Percentiles rank a stretch among this genome's conserved stretches.
phyloP scores from a whole-genome alignment of 2,113 vertebrate genomes.

The Aspiorhynchus laticeps region DNA sequence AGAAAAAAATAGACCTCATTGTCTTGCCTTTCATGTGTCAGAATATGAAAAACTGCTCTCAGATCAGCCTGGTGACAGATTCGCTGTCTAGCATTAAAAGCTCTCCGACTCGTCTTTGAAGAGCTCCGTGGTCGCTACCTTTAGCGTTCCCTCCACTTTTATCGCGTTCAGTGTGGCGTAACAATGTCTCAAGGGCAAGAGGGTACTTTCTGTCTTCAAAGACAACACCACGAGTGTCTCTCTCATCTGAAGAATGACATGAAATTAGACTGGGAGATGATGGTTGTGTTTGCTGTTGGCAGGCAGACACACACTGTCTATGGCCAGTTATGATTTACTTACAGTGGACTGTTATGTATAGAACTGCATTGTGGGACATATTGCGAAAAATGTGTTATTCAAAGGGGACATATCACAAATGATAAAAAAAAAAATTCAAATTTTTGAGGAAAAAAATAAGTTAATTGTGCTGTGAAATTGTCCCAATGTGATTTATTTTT shows the following conservation, averaged over 20 bases:
- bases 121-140: slow-evolving; percentile 3
- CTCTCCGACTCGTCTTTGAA: slow-evolving; percentile 16
- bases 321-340: neutral
- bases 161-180: slow-evolving; percentile 33
- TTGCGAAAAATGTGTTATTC: neutral
- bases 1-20: slow-evolving; percentile 22
- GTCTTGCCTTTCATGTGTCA: slow-evolving; percentile 47
- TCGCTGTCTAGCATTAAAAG: slow-evolving; percentile 19
- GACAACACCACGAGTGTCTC: neutral
- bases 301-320: neutral
- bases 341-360: neutral
- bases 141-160: neutral
- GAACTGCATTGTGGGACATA: neutral
- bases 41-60: slow-evolving; percentile 33
- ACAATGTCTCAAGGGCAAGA: slow-evolving; percentile 48
- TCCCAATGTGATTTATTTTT: too few species aligned
- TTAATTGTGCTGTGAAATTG: neutral
- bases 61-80: slow-evolving; percentile 46
- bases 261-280: slow-evolving; percentile 8
- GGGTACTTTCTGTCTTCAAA: slow-evolving; percentile 7
- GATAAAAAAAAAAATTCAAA: neutral
- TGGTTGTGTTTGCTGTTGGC: neutral
- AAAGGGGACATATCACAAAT: neutral
- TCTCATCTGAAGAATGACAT: neutral
- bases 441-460: neutral